Evolutionary conservation across 2,797 vertebrate species (phyloP).

Genomic region (Poecilia velifera): DNA sequence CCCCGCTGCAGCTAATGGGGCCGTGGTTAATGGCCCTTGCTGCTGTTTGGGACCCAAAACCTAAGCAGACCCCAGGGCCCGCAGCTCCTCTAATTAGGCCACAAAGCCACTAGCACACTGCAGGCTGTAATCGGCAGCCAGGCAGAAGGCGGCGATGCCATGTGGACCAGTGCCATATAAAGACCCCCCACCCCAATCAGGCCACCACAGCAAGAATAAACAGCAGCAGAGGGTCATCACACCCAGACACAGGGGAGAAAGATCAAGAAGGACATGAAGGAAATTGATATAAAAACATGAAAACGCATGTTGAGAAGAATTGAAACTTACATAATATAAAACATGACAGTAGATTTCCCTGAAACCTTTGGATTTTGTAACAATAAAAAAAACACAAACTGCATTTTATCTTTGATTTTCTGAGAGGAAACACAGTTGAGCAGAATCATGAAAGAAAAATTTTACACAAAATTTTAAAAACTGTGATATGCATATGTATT

Average conservation of each 20-base stretch:
- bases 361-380: background rate
- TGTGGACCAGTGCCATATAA: slow-evolving; percentile 64
- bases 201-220: slow-evolving; percentile 73
- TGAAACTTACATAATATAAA: background rate
- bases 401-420: background rate
- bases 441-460: background rate
- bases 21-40: slow-evolving; percentile 72
- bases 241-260: slow-evolving; percentile 12
- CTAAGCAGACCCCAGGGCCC: slow-evolving; percentile 45
- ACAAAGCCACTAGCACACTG: slow-evolving; percentile 63
- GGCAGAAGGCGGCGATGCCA: slow-evolving; percentile 70
- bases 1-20: slow-evolving; percentile 71
- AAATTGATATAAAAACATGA: slow-evolving; percentile 4
- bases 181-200: slow-evolving; percentile 65
- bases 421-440: background rate
- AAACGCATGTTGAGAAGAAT: background rate
- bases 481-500: background rate
- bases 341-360: background rate
- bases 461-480: background rate
- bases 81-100: slow-evolving; percentile 73
- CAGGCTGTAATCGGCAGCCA: slow-evolving; percentile 67
- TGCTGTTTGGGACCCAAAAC: slow-evolving; percentile 66
- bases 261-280: slow-evolving; percentile 5
- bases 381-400: background rate
- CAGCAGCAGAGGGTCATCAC: slow-evolving; percentile 40